A percentile compares a stretch with the other conserved stretches of the same genome.
Evolutionary conservation across 2,888 invertebrate species (phyloP).

Genomic region (Selenia dentaria): DNA sequence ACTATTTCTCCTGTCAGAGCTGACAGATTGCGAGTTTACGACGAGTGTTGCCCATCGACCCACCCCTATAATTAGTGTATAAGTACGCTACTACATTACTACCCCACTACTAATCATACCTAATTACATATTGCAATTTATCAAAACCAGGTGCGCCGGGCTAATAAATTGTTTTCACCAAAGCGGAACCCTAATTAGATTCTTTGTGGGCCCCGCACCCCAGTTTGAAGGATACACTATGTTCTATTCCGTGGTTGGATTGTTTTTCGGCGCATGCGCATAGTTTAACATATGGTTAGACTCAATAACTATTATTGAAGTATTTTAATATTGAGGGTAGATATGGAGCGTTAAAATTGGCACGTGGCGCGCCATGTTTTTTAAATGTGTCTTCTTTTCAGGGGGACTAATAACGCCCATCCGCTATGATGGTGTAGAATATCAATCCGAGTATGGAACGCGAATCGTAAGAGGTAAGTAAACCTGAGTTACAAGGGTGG

Average conservation of each 20-base stretch:
- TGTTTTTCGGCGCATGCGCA: conserved; percentile 42
- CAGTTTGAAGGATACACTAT: conserved; percentile 14
- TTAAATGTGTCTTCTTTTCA: too few relatives aligned
- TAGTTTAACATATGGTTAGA: conserved; percentile 42
- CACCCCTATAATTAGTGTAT: conserved; percentile 5
- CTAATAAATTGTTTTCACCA: conserved; percentile 58
- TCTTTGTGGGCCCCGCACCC: conserved; percentile 26
- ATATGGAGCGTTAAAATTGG: conserved; percentile 5
- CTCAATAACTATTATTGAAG: conserved; percentile 19
- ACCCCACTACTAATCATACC: conserved; percentile 41
- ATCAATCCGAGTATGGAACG: too few relatives aligned
- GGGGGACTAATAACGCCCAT: too few relatives aligned
- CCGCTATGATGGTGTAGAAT: too few relatives aligned
- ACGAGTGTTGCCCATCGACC: not conserved
- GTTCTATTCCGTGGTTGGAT: not conserved
- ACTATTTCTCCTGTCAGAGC: too few relatives aligned
- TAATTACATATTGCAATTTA: conserved; percentile 59
- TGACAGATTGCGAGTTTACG: too few relatives aligned
- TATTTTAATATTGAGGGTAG: conserved; percentile 10
- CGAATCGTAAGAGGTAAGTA: too few relatives aligned
- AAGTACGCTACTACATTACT: conserved; percentile 1
- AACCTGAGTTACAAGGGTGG: too few relatives aligned
- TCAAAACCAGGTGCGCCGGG: conserved; percentile 58
- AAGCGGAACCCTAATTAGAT: conserved; percentile 52
- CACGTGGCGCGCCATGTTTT: conserved; percentile 11